phyloP scores from a whole-genome alignment of 2,888 invertebrate genomes.

The Willowsia nigromaculata region DNA sequence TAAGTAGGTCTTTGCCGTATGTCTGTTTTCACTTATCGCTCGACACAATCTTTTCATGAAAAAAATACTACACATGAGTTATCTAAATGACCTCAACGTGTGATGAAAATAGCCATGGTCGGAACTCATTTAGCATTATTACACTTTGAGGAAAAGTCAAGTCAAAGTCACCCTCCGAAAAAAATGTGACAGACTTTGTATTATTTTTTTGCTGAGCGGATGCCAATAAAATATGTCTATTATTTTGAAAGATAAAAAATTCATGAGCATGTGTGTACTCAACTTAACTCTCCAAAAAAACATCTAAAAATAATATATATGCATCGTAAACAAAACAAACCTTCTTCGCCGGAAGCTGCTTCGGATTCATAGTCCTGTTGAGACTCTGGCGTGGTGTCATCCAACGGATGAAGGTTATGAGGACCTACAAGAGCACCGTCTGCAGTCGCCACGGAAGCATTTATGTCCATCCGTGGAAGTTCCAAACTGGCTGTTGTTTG shows the following conservation, averaged over 20 bases:
- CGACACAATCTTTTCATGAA: too few relatives aligned
- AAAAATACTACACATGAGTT: too few relatives aligned
- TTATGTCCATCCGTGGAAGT: constrained; percentile 68
- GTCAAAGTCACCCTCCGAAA: neutral
- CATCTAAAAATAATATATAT: too few relatives aligned
- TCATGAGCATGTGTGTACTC: neutral
- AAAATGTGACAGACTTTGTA: neutral
- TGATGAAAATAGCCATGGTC: too few relatives aligned
- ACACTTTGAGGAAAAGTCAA: constrained; percentile 4
- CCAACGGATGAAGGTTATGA: constrained; percentile 31
- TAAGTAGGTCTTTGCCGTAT: constrained; percentile 30
- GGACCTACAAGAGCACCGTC: constrained; percentile 55
- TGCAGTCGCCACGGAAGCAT: constrained; percentile 50
- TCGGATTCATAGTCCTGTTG: constrained; percentile 57
- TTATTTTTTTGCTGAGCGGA: neutral
- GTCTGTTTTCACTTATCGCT: neutral
- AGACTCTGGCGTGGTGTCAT: constrained; percentile 38
- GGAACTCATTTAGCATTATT: too few relatives aligned
- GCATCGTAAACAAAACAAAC: neutral
- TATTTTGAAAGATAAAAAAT: neutral
- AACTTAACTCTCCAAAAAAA: neutral
- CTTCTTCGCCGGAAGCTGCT: constrained; percentile 58
- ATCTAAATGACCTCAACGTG: too few relatives aligned
- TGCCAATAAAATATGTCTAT: neutral
- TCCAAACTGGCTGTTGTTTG: constrained; percentile 62